Evolutionary conservation across 1,140 invertebrate species (phyloP), one percentile per base, ranked within the genome.

Genomic region (Radopholus similis): DNA sequence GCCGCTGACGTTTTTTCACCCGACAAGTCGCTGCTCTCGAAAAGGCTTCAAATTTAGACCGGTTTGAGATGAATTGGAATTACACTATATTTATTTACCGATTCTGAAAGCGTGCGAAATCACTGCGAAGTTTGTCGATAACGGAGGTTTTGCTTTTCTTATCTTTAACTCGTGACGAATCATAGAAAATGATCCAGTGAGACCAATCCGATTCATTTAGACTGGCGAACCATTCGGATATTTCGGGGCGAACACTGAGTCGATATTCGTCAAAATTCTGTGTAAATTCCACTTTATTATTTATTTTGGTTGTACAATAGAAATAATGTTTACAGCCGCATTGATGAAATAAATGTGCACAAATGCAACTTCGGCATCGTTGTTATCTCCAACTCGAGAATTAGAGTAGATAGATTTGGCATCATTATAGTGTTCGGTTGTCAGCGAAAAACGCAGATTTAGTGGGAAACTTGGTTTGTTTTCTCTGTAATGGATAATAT

Each of bases 101-200:
- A 35, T 59, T 53, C 15, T 54, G 65, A 62, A 70, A 70, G 26
- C 70, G 75, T 6, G 58, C 55, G 60, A 80, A 79, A 67, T 80
- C 78, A 18, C 66, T 70, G 34, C 73, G 76, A 0, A 82, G 63
- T 57, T 77, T 78, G 34, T 80, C 78, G 38, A 71, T 57, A 13
- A 80, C 44, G 4, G 55, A 35, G 4, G 23, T 55, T 28, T 78
- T 63, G 21, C 47, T 69, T 54, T 80, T 80, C 30, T 78, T 76
- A 23, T 80, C 78, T 47, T 76, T 74, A 2, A 74, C 75, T 40
- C 56, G 55, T 2, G 77, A 72, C 8, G 73, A 72, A 35, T 80
- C 80, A 42, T 77, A 74, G 18, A 80, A 64, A 32, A 80, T 82
- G 4, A 82, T 21, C 79, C 79, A 80, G 49, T 77, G 66, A 28